Base-by-base conservation (phyloP, 2,888 invertebrate species). In the Ditula angustiorana region DNA sequence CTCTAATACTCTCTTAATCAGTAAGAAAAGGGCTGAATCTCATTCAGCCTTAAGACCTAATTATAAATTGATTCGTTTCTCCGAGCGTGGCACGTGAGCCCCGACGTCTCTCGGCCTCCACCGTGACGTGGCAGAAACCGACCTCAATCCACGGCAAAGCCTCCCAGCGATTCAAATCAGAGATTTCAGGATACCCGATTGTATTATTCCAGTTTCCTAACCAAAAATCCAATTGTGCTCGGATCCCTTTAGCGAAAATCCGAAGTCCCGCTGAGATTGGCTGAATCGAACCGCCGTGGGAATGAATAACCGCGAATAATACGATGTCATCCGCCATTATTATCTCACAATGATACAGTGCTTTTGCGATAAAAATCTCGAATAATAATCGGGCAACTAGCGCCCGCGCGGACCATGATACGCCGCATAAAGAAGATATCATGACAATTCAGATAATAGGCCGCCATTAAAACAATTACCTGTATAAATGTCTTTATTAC, bases 181-280 rank as follows among this genome's bases (percentile, higher is more conserved):
- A 91, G 92, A 91, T 92, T 90, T 90, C 87, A 87, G 87, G 85
- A 90, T 90, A 90, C 86, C 90, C 90, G 87, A 81, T 90, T 90
- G 88, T 91, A 91, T 92, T 92, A 92, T 92, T 92, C 92, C 92
- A 89, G 89, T 88, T 89, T 90, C 81, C 85, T 87, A 89, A 90
- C 89, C 92, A 91, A 90, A 92, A 92, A 91, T 92, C 92, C 92
- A 91, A 92, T 92, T 92, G 92, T 92, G 82, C 76, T 77, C 72
- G 75, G 81, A 90, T 90, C 89, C 89, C 85, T 88, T 89, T 88
- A 80, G 85, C 77, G 85, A 86, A 86, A 87, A 88, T 81, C 83
- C 80, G 82, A 80, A 85, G 82, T 85, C 90, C 91, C 87, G 90
- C 88, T 83, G 92, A 86, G 92, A 92, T 92, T 90, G 90, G 83